A percentile compares a stretch with the other conserved stretches of the same genome.
These are phyloP conservation scores for Caenorhabditis briggsae DNA, from an alignment of 1,140 invertebrate species.

Conservation along the genomic window DNA sequence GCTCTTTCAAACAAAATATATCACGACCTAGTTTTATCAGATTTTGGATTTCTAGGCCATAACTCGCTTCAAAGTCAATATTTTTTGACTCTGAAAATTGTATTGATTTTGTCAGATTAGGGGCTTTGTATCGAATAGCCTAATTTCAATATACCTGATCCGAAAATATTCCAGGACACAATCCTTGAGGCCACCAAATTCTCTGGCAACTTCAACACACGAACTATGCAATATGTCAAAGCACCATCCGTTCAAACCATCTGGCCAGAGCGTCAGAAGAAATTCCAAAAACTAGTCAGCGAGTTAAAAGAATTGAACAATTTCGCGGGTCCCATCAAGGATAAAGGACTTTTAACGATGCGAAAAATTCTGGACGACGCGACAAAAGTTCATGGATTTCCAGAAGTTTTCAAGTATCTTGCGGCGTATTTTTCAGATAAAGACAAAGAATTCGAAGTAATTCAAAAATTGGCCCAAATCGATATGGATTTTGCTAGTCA, in stretches of 20 bases:
- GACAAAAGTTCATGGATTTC: not conserved
- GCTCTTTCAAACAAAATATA: too few relatives aligned
- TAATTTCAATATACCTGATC: too few relatives aligned
- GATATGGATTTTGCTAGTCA: not conserved
- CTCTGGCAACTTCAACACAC: not conserved
- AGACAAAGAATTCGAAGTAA: not conserved
- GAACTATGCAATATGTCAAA: not conserved
- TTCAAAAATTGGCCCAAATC: not conserved
- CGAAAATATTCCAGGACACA: not conserved
- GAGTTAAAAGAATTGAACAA: not conserved
- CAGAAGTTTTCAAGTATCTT: not conserved
- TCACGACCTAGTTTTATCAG: too few relatives aligned
- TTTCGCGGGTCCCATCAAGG: not conserved
- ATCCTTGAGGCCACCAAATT: not conserved
- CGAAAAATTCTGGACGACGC: not conserved
- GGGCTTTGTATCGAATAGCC: too few relatives aligned
- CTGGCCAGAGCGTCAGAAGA: not conserved
- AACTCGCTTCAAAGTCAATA: too few relatives aligned
- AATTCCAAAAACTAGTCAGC: not conserved
- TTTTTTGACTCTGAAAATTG: too few relatives aligned
- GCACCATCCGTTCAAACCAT: too few relatives aligned
- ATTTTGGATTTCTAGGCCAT: too few relatives aligned
- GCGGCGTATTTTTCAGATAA: not conserved
- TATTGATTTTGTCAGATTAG: too few relatives aligned
- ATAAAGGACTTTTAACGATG: not conserved